phyloP scores from a whole-genome alignment of 2,113 vertebrate genomes.

The Camelus dromedarius region DNA sequence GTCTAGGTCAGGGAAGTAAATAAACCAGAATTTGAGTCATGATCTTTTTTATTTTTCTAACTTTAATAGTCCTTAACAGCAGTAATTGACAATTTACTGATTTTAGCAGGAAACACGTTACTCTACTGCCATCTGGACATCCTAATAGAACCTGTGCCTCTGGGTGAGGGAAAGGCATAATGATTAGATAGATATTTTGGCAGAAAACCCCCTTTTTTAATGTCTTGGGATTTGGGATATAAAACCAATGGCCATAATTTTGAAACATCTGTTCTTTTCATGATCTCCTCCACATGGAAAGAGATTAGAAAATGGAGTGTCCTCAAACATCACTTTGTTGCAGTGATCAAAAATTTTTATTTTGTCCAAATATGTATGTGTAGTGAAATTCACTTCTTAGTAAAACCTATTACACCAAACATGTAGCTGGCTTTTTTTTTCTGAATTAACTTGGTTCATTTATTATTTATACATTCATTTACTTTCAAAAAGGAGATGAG shows the following conservation, averaged over 20 bases:
- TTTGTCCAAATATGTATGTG: conserved; percentile 33
- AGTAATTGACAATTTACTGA: conserved; percentile 57
- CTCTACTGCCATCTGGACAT: conserved; percentile 66
- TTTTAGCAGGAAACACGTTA: conserved; percentile 50
- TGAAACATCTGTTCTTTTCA: conserved; percentile 57
- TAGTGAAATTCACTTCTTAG: background rate
- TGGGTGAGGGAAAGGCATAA: conserved; percentile 44
- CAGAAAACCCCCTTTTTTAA: conserved; percentile 17
- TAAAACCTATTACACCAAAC: background rate
- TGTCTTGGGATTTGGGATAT: conserved; percentile 37
- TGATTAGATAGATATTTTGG: conserved; percentile 62
- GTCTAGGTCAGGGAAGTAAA: conserved; percentile 43
- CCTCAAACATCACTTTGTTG: conserved; percentile 57
- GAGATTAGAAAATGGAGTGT: conserved; percentile 56
- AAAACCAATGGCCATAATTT: conserved; percentile 64
- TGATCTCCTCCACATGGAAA: conserved; percentile 29
- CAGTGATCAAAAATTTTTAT: conserved; percentile 13
- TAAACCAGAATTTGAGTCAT: background rate
- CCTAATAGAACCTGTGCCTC: conserved; percentile 63
- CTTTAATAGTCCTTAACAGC: conserved; percentile 12
- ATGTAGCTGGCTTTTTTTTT: background rate
- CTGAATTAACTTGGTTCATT: conserved; percentile 10
- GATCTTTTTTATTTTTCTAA: conserved; percentile 13
- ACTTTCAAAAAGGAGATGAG: background rate
- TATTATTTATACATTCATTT: background rate